These are phyloP conservation scores for Dastarcus helophoroides DNA, from an alignment of 2,888 invertebrate genomes.

Conservation along the genomic window DNA sequence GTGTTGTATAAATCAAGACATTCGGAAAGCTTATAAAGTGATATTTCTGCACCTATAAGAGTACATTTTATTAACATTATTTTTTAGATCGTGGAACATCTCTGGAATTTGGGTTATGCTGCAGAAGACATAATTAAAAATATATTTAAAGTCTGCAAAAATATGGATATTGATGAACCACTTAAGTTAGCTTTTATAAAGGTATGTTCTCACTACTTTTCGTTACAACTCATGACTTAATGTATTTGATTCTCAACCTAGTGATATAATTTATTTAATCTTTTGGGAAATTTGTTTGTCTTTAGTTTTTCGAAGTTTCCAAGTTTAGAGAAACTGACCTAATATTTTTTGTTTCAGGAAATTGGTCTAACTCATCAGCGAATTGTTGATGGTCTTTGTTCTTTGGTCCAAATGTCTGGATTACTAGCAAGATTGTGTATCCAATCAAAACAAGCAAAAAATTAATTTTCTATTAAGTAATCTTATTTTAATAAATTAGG, in stretches of 20 bases:
- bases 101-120: slow-evolving; percentile 92
- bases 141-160: slow-evolving; percentile 88
- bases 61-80: neutral
- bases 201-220: slow-evolving; percentile 32
- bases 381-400: slow-evolving; percentile 78
- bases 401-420: slow-evolving; percentile 83
- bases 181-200: slow-evolving; percentile 76
- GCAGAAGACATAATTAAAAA: slow-evolving; percentile 94
- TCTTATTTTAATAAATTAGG: too few relatives aligned
- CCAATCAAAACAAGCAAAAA: slow-evolving; percentile 13
- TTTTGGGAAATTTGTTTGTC: slow-evolving; percentile 1
- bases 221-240: slow-evolving; percentile 4
- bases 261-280: slow-evolving; percentile 4
- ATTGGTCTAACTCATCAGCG: slow-evolving; percentile 85
- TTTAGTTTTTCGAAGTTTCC: neutral
- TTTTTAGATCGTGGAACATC: slow-evolving; percentile 62
- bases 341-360: slow-evolving; percentile 46
- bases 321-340: neutral
- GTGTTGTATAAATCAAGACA: slow-evolving; percentile 66
- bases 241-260: slow-evolving; percentile 4
- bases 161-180: slow-evolving; percentile 66
- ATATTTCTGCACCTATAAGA: neutral
- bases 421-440: slow-evolving; percentile 72
- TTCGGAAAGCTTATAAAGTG: slow-evolving; percentile 74
- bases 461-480: too few relatives aligned